These are phyloP conservation scores for Mechanitis messenoides DNA, from an alignment of 2,888 invertebrate species.

Conservation along the genomic window DNA sequence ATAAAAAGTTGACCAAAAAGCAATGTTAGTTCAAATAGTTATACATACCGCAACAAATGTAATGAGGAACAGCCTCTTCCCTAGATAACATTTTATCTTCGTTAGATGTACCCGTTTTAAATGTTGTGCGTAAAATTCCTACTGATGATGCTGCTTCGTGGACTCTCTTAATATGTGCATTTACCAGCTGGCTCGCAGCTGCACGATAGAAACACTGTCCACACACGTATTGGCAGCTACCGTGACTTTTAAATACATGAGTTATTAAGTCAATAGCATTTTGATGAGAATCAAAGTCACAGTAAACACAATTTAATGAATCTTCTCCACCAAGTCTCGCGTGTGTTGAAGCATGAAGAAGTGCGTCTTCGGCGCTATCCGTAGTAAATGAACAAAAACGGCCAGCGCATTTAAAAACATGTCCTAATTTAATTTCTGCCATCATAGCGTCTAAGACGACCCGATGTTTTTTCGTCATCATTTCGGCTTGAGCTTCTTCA, in stretches of 20 bases:
- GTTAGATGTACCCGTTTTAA: conserved; percentile 30
- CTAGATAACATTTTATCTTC: conserved; percentile 42
- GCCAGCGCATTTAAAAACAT: conserved; percentile 66
- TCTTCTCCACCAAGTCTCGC: conserved; percentile 53
- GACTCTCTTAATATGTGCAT: conserved; percentile 71
- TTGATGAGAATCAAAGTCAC: conserved; percentile 58
- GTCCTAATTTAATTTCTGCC: conserved; percentile 59
- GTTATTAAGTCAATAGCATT: conserved; percentile 62
- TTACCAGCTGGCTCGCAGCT: conserved; percentile 75
- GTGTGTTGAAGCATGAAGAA: conserved; percentile 60
- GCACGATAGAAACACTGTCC: conserved; percentile 82
- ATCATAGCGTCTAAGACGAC: conserved; percentile 69
- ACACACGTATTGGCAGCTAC: conserved; percentile 79
- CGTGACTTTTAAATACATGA: conserved; percentile 80
- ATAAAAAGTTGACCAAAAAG: not conserved
- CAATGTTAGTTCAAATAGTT: conserved; percentile 12
- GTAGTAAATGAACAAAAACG: conserved; percentile 61
- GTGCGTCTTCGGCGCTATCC: conserved; percentile 52
- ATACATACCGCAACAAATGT: conserved; percentile 52
- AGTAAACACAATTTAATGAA: conserved; percentile 77
- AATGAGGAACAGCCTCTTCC: conserved; percentile 53
- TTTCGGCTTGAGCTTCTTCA: conserved; percentile 54
- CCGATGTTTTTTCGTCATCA: conserved; percentile 57
- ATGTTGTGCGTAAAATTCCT: conserved; percentile 39
- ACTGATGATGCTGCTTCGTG: conserved; percentile 40